Evolutionary conservation across 2,888 invertebrate genomes (phyloP).

Genomic region (Sarcophaga caerulescens): DNA sequence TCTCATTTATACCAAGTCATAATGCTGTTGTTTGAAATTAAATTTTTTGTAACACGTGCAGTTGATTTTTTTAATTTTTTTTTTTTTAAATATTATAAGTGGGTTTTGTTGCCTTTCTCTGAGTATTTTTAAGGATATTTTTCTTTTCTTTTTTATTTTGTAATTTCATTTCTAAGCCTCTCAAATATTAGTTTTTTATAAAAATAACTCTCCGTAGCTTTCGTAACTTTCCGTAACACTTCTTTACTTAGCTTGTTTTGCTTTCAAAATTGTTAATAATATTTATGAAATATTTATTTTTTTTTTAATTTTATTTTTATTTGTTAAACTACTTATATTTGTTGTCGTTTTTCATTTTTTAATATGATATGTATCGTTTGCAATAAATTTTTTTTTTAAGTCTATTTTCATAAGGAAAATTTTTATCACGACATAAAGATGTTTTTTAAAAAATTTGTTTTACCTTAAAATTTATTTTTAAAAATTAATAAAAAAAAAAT

Average conservation of each 20-base stretch:
- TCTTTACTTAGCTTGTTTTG: neutral
- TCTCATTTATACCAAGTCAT: constrained; percentile 8
- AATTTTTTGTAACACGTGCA: constrained; percentile 10
- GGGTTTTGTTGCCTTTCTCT: constrained; percentile 50
- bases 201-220: constrained; percentile 49
- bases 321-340: constrained; percentile 8
- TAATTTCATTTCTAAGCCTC: constrained; percentile 19
- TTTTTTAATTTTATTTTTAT: neutral
- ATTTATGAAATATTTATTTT: constrained; percentile 2
- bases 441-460: constrained; percentile 15
- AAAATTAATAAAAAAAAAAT: neutral
- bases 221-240: neutral
- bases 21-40: constrained; percentile 24
- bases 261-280: neutral
- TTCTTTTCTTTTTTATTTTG: constrained; percentile 34
- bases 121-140: constrained; percentile 1
- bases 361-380: constrained; percentile 63
- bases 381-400: constrained; percentile 27
- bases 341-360: neutral
- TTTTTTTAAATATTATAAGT: constrained; percentile 28
- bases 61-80: constrained; percentile 52
- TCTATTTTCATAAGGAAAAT: constrained; percentile 46
- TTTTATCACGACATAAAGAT: constrained; percentile 66
- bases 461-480: neutral
- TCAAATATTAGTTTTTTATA: constrained; percentile 49